Base-by-base conservation (phyloP, 2,888 invertebrate genomes). In the Drosophila setosimentum region DNA sequence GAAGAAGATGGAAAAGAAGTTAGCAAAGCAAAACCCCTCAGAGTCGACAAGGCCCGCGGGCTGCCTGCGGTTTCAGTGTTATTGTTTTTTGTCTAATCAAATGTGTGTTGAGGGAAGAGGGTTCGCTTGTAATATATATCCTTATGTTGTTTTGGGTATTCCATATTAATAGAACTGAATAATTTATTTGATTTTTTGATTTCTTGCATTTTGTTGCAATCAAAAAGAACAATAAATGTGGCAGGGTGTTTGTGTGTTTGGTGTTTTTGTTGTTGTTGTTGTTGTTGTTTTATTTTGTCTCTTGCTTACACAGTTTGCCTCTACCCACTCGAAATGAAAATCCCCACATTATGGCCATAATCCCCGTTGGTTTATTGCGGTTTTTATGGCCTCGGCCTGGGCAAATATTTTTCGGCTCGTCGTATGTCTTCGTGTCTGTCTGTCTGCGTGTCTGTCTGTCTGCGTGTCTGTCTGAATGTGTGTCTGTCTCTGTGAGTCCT, bases 141-240 rank as follows among this genome's bases (percentile, higher is more conserved):
- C 79, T 69, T 74, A 79, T 79, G 76, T 51, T 70, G 51, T 70
- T 75, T 48, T 68, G 65, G 53, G 54, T 54, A 33, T 66, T 54
- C 59, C 55, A 65, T 69, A 82, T 85, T 87, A 83, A 87, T 87
- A 77, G 76, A 68, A 30, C 8, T 57, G 57, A 35, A 89, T 89
- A 91, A 89, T 91, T 89, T 89, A 89, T 89, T 91, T 90, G 91
- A 89, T 88, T 90, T 89, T 88, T 89, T 86, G 91, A 91, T 89
- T 88, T 89, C 88, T 80, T 76, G 68, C 68, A 70, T 70, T 73
- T 63, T 73, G 61, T 72, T 73, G 86, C 79, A 81, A 82, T 77
- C 82, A 77, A 57, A 79, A 78, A 74, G 80, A 30, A 88, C 90
- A 88, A 88, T 90, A 81, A 90, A 86, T 82, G 18, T 68, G 67